These are phyloP conservation scores for Lutjanus argentimaculatus DNA, from an alignment of 2,797 vertebrate species.

Conservation along the genomic window DNA sequence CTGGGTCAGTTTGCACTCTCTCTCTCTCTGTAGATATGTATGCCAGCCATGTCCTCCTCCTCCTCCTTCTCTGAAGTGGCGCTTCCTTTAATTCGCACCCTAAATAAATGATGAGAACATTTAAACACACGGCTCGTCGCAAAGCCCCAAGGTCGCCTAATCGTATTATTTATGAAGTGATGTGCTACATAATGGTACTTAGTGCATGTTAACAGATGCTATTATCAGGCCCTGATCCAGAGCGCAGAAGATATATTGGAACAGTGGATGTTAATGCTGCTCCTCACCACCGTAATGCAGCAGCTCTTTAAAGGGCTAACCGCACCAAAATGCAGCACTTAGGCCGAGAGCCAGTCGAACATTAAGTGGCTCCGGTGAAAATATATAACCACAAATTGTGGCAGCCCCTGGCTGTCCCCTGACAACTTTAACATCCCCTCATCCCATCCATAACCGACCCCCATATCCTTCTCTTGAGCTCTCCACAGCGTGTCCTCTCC, in stretches of 20 bases:
- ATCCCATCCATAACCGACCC: conserved; percentile 79
- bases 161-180: conserved; percentile 99
- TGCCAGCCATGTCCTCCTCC: conserved; percentile 89
- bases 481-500: conserved; percentile 36
- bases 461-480: conserved; percentile 39
- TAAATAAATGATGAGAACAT: conserved; percentile 99
- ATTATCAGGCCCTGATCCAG: conserved; percentile 97
- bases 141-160: conserved; percentile 97
- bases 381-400: conserved; percentile 88
- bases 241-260: conserved; percentile 97
- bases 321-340: conserved; percentile 91
- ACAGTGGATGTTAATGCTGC: conserved; percentile 92
- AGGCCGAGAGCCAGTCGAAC: conserved; percentile 90
- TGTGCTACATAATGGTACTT: conserved; percentile 99
- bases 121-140: conserved; percentile 97
- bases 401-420: conserved; percentile 79
- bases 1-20: conserved; percentile 64
- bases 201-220: conserved; percentile 99
- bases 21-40: conserved; percentile 84
- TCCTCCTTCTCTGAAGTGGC: conserved; percentile 87
- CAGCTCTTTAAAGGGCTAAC: conserved; percentile 89
- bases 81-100: conserved; percentile 97
- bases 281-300: conserved; percentile 90
- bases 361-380: conserved; percentile 90
- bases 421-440: conserved; percentile 78